Conservation (phyloP, 2,888 invertebrate species). For the Andrena marginata region DNA sequence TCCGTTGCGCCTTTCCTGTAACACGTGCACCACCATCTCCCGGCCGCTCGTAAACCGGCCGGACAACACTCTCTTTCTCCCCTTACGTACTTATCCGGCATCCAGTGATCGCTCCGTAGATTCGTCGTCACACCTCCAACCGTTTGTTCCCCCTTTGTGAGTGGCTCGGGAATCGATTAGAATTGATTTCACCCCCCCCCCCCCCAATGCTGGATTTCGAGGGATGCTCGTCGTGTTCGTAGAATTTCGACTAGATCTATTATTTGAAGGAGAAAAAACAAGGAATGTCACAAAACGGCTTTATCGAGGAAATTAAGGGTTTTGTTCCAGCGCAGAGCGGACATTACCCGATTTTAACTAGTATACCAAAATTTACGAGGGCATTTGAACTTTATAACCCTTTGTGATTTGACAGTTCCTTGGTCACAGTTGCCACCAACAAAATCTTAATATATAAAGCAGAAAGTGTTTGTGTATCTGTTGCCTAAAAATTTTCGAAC, state of each 20-base stretch:
- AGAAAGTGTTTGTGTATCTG: no score
- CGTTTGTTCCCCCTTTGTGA: conserved; percentile 26
- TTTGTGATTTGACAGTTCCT: no score
- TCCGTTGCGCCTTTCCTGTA: conserved; percentile 76
- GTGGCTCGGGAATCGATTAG: background rate
- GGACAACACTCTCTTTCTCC: conserved; percentile 45
- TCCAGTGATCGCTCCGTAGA: conserved; percentile 30
- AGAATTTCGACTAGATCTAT: background rate
- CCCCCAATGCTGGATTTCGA: background rate
- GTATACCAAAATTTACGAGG: no score
- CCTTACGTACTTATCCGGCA: background rate
- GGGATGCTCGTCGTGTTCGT: background rate
- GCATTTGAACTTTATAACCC: no score
- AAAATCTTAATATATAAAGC: no score
- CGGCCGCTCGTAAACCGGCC: conserved; percentile 35
- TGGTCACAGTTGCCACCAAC: no score
- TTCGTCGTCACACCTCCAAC: conserved; percentile 28
- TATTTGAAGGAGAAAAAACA: background rate
- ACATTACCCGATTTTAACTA: no score
- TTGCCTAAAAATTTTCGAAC: no score
- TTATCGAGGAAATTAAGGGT: no score
- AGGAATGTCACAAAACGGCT: no score
- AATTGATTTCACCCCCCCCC: conserved; percentile 16
- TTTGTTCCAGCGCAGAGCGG: no score
- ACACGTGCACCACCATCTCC: conserved; percentile 72